Evolutionary conservation across 2,113 vertebrate species (phyloP).

Genomic region (Elephas maximus): DNA sequence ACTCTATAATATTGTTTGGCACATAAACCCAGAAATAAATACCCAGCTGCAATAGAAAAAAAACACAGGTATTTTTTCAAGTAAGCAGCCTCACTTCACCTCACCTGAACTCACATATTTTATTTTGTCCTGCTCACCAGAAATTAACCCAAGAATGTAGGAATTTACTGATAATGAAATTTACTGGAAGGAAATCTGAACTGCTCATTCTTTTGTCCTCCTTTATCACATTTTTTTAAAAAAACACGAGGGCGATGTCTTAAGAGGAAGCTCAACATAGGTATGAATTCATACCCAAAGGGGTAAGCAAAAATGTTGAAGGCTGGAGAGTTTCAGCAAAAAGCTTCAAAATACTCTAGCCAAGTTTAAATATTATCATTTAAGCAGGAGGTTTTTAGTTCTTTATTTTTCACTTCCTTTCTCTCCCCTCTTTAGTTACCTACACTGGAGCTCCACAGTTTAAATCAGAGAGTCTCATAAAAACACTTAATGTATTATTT

Average conservation of each 20-base stretch:
- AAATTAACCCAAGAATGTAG: conserved; percentile 55
- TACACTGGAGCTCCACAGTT: neutral
- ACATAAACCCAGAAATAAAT: neutral
- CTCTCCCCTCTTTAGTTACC: neutral
- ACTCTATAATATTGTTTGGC: neutral
- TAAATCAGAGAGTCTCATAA: conserved; percentile 25
- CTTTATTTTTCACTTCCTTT: neutral
- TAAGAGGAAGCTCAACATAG: conserved; percentile 40
- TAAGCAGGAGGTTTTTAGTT: neutral
- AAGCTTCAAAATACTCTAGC: neutral
- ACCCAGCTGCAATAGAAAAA: neutral
- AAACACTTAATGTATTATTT: neutral
- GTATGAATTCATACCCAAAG: conserved; percentile 8
- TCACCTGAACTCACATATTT: conserved; percentile 61
- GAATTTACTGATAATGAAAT: conserved; percentile 62
- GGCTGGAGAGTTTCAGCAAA: neutral
- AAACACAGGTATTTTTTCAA: neutral
- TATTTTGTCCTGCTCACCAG: neutral
- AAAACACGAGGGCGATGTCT: neutral
- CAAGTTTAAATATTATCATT: neutral
- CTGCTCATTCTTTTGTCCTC: neutral
- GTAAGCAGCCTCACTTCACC: conserved; percentile 47
- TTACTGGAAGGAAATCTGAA: conserved; percentile 39
- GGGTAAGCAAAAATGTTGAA: conserved; percentile 42
- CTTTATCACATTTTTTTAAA: neutral